Percentiles rank a stretch among this genome's conserved stretches.
Conservation (phyloP, 2,888 invertebrate species). For the Thysanoteuthis rhombus region DNA sequence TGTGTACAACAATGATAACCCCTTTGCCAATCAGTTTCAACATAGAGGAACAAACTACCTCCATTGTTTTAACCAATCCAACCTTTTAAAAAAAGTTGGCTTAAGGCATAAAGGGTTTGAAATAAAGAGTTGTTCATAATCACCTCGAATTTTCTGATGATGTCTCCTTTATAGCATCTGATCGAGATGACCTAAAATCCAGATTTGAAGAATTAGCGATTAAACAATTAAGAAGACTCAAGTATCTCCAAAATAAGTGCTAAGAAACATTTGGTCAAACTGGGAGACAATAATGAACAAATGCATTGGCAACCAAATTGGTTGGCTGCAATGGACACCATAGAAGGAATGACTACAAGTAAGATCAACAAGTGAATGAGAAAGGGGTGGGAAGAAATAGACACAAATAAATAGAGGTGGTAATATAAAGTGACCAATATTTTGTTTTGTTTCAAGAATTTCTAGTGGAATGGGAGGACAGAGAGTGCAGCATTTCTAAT, state of each 20-base stretch:
- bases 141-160: neutral
- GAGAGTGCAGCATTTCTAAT: too few relatives aligned
- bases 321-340: neutral
- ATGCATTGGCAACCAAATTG: neutral
- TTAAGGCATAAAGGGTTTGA: neutral
- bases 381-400: neutral
- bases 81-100: neutral
- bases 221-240: neutral
- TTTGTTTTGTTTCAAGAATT: too few relatives aligned
- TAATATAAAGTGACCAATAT: neutral
- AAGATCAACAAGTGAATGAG: neutral
- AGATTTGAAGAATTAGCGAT: neutral
- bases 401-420: neutral
- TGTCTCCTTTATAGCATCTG: slow-evolving; percentile 12
- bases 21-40: neutral
- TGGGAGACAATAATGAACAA: neutral
- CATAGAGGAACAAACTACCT: neutral
- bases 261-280: neutral
- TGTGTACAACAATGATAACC: neutral
- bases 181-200: slow-evolving; percentile 12
- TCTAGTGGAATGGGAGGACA: too few relatives aligned
- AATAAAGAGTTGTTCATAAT: neutral
- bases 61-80: neutral
- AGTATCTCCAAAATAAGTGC: neutral
- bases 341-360: neutral